These are phyloP conservation scores for Lophotis ruficrista DNA, from an alignment of 2,113 vertebrate species.

Conservation along the genomic window DNA sequence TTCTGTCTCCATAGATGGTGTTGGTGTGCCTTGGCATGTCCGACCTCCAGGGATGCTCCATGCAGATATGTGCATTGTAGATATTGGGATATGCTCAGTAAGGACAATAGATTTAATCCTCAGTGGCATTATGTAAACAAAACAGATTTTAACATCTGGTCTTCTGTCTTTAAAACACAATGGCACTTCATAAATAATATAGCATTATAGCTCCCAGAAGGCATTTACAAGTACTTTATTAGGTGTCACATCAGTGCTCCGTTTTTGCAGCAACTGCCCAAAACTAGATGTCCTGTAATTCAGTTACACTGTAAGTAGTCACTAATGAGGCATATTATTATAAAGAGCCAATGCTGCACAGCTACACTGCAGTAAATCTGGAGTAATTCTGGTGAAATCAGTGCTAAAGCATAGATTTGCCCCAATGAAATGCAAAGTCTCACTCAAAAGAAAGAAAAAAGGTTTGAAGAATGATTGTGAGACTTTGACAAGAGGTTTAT, in stretches of 20 bases:
- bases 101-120: constrained; percentile 39
- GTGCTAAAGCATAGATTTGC: not conserved
- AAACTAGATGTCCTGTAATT: constrained; percentile 37
- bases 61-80: not conserved
- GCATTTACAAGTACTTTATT: constrained; percentile 53
- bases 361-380: constrained; percentile 26
- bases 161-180: constrained; percentile 25
- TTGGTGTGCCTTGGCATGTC: not conserved
- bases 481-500: not conserved
- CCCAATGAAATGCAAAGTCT: not conserved
- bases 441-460: not conserved
- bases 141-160: constrained; percentile 31
- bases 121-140: not conserved
- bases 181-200: constrained; percentile 39
- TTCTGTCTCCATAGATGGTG: constrained; percentile 6
- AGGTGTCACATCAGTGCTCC: constrained; percentile 43
- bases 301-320: constrained; percentile 53
- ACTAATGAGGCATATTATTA: constrained; percentile 45
- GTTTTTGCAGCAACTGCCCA: constrained; percentile 38
- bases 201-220: constrained; percentile 21
- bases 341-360: not conserved
- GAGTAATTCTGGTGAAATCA: constrained; percentile 35
- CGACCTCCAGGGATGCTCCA: not conserved
- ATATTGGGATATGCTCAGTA: not conserved
- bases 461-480: not conserved